Evolutionary conservation across 2,113 vertebrate species (phyloP).

Genomic region (Acanthochromis polyacanthus): DNA sequence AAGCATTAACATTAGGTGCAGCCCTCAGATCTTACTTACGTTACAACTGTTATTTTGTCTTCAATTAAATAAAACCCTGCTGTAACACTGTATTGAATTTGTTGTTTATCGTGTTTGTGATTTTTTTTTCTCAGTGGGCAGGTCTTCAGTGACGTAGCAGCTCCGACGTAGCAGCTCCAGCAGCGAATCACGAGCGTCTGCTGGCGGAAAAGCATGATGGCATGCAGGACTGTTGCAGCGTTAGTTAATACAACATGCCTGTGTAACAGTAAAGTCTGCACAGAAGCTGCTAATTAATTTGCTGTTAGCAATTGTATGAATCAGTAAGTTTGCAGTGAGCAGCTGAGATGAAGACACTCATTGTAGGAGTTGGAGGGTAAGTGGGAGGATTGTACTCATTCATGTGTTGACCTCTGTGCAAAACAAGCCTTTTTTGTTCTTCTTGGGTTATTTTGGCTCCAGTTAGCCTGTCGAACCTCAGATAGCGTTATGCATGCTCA

Average conservation of each 20-base stretch:
- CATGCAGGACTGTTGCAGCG: neutral
- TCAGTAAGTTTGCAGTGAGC: neutral
- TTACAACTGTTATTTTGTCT: too few relatives aligned
- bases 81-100: neutral
- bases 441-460: neutral
- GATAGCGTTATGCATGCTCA: neutral
- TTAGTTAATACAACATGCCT: too few relatives aligned
- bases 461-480: neutral
- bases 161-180: constrained; percentile 23
- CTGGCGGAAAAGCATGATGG: constrained; percentile 19
- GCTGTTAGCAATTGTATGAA: neutral
- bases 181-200: constrained; percentile 51
- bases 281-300: neutral
- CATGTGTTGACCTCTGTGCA: neutral
- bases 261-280: neutral
- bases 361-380: constrained; percentile 94
- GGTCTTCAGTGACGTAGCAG: constrained; percentile 34
- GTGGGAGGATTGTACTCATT: neutral
- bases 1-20: too few relatives aligned
- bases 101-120: neutral
- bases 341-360: constrained; percentile 85
- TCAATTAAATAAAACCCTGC: too few relatives aligned
- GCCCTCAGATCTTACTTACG: too few relatives aligned
- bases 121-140: constrained; percentile 17
- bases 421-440: neutral